A percentile compares a stretch with the other conserved stretches of the same genome.
phyloP scores from a whole-genome alignment of 2,113 vertebrate genomes.

The Orientallactaga bullata region DNA sequence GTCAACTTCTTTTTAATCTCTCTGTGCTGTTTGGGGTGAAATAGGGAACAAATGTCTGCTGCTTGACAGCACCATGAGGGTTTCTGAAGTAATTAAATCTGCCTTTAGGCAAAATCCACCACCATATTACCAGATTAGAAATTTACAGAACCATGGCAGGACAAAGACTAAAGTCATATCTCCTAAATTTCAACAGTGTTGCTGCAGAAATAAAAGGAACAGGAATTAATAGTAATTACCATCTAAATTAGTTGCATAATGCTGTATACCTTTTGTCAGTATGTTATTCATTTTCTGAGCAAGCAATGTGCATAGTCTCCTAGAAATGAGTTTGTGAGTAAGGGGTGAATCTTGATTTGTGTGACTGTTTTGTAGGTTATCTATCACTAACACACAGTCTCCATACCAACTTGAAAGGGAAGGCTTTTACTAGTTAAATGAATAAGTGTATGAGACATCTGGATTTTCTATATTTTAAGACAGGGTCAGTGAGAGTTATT shows the following conservation, averaged over 20 bases:
- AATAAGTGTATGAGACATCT: neutral
- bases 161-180: neutral
- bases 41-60: constrained; percentile 13
- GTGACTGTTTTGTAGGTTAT: neutral
- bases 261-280: constrained; percentile 76
- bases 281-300: constrained; percentile 78
- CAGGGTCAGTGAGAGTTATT: neutral
- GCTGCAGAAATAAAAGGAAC: constrained; percentile 75
- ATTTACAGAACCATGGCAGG: constrained; percentile 35
- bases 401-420: neutral
- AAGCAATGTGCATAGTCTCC: constrained; percentile 66
- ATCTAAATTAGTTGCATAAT: constrained; percentile 84
- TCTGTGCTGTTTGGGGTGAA: constrained; percentile 58
- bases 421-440: neutral
- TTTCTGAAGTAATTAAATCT: constrained; percentile 68
- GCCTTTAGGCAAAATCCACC: constrained; percentile 60
- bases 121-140: constrained; percentile 14
- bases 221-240: constrained; percentile 85
- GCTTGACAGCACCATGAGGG: constrained; percentile 28
- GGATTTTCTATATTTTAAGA: neutral
- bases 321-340: constrained; percentile 79
- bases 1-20: constrained; percentile 37
- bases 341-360: constrained; percentile 45
- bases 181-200: constrained; percentile 73
- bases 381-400: neutral